Evolutionary conservation across 2,113 vertebrate species (phyloP), one percentile per base, ranked within the genome.

Genomic region (Promerops cafer): DNA sequence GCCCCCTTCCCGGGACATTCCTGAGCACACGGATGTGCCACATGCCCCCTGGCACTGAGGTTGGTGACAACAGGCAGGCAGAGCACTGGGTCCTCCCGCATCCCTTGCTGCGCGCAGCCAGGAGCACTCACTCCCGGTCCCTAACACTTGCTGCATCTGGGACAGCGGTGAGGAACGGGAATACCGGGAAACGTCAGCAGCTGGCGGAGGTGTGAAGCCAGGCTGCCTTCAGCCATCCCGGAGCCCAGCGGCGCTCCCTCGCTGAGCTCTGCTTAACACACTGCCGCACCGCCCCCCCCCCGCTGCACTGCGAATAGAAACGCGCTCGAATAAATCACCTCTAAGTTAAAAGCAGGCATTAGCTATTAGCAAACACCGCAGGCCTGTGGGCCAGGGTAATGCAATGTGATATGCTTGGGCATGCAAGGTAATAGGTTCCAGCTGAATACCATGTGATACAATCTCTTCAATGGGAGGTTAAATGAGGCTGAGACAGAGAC

Each of bases 361-460:
- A 95, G 95, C 92, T 54, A 80, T 94, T 94, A 95, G 60, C 85
- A 93, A 95, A 86, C 94, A 85, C 57, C 2, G 11, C 60, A 76
- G 94, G 95, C 87, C 96, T 11, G 33, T 4, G 39, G 95, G 91
- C 83, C 52, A 18, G 76, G 96, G 97, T 82, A 96, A 98, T 97
- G 95, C 97, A 94, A 71, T 96, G 74, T 53, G 97, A 97, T 95
- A 50, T 63, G 97, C 97, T 97, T 84, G 97, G 96, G 97, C 96
- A 92, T 89, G 96, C 93, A 44, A 60, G 94, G 96, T 97, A 96
- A 97, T 93, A 70, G 97, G 94, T 92, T 97, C 89, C 96, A 71
- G 96, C 96, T 64, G 93, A 95, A 56, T 18, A 37, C 80, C 96
- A 94, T 60, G 86, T 94, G 97, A 94, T 50, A 79, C 91, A n/a